Percentiles rank a stretch among this genome's conserved stretches.
phyloP scores from a whole-genome alignment of 2,797 vertebrate genomes.

The Crocidura indochinensis region DNA sequence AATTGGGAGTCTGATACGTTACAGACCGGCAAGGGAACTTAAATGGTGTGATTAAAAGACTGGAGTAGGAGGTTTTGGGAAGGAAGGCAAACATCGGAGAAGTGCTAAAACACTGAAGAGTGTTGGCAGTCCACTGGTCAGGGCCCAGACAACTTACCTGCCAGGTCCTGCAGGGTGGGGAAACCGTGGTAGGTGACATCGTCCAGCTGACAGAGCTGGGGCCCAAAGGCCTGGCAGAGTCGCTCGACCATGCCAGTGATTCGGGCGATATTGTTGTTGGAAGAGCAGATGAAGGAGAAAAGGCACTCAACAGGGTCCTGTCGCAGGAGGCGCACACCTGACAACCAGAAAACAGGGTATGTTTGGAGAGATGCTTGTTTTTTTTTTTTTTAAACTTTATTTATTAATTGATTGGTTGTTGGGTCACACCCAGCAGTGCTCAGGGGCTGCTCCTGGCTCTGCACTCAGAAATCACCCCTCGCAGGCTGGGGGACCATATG shows the following conservation, averaged over 20 bases:
- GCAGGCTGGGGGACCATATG: too few species aligned
- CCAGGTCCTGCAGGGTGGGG: conserved; percentile 92
- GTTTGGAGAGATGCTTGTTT: background rate
- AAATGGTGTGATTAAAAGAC: too few species aligned
- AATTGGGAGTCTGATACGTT: too few species aligned
- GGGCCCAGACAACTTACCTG: conserved; percentile 89
- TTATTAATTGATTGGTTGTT: too few species aligned
- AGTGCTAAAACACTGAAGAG: background rate
- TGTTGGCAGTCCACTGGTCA: too few species aligned
- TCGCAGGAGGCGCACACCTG: conserved; percentile 96
- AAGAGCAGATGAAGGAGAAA: conserved; percentile 98
- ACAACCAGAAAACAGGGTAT: background rate
- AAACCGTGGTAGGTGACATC: conserved; percentile 93
- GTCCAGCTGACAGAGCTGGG: conserved; percentile 92
- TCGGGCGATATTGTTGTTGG: conserved; percentile 97
- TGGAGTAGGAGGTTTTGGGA: conserved; percentile 6
- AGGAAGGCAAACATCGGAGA: background rate
- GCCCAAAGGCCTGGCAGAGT: conserved; percentile 93
- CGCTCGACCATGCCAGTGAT: conserved; percentile 97
- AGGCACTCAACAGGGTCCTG: conserved; percentile 97
- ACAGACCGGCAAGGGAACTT: too few species aligned
- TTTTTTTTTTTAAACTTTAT: too few species aligned
- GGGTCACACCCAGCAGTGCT: too few species aligned
- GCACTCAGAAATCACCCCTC: too few species aligned
- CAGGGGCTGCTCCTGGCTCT: too few species aligned